Percentiles rank a stretch among this genome's conserved stretches.
phyloP scores from a whole-genome alignment of 1,140 invertebrate species.

The Lithobius niger region DNA sequence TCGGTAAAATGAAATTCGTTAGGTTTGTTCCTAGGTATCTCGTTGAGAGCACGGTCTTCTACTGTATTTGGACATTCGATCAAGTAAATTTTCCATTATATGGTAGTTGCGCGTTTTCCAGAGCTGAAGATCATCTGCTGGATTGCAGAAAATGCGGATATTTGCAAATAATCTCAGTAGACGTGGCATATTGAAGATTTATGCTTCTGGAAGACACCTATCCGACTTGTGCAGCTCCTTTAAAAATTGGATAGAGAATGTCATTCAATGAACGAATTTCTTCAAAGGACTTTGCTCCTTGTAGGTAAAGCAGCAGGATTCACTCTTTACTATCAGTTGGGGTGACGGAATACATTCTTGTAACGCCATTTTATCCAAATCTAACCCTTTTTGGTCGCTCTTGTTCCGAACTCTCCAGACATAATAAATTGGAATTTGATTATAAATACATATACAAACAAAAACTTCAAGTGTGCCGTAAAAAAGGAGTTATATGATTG shows the following conservation, averaged over 20 bases:
- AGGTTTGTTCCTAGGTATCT: background rate
- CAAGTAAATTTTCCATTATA: background rate
- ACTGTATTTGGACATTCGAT: background rate
- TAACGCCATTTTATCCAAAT: background rate
- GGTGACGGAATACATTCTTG: background rate
- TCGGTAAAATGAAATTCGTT: background rate
- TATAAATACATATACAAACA: no score
- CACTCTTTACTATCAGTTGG: background rate
- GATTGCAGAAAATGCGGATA: background rate
- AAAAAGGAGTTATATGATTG: no score
- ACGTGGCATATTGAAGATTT: background rate
- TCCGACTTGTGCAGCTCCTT: no score
- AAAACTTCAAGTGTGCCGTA: no score
- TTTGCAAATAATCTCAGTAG: background rate
- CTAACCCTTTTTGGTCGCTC: background rate
- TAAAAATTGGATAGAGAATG: background rate
- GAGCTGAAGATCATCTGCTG: no score
- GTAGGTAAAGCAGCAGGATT: background rate
- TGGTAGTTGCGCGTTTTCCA: background rate
- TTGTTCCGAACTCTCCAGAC: background rate
- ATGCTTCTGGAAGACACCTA: background rate
- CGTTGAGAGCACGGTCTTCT: slow-evolving; percentile 1
- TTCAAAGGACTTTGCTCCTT: background rate
- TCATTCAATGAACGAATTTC: background rate
- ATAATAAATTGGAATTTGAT: background rate